A percentile compares a stretch with the other conserved stretches of the same genome.
Evolutionary conservation across 2,113 vertebrate species (phyloP).

Genomic region (Pomatostomus ruficeps): DNA sequence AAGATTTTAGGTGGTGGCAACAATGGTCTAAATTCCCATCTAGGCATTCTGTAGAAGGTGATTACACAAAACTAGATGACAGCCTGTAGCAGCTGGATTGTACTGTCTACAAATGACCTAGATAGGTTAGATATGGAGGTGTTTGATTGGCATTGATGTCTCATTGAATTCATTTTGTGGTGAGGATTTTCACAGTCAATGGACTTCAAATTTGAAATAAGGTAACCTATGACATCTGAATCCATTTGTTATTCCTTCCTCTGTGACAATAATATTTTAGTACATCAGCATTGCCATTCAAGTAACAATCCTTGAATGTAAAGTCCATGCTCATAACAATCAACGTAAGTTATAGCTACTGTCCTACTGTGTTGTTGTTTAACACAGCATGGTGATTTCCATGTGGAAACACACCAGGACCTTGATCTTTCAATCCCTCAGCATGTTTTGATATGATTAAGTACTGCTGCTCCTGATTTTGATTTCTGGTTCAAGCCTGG

Average conservation of each 20-base stretch:
- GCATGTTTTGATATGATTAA: background rate
- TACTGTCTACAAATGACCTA: background rate
- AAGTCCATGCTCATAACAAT: background rate
- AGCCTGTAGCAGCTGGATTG: background rate
- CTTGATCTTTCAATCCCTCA: background rate
- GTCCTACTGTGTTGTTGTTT: background rate
- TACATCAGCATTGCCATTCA: background rate
- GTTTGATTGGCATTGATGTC: background rate
- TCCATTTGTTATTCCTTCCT: background rate
- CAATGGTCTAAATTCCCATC: background rate
- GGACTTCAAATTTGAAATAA: background rate
- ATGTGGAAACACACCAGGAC: background rate
- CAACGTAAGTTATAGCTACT: background rate
- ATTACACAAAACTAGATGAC: background rate
- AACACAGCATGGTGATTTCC: background rate
- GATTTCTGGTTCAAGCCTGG: background rate
- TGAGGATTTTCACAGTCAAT: background rate
- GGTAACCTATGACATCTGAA: background rate
- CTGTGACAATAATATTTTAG: background rate
- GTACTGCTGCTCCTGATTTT: background rate
- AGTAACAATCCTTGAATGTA: background rate
- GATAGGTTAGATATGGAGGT: background rate
- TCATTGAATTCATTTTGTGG: background rate
- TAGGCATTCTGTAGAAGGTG: background rate
- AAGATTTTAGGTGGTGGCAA: background rate